A percentile compares a stretch with the other conserved stretches of the same genome.
phyloP scores from a whole-genome alignment of 2,113 vertebrate genomes.

The Halichoeres trimaculatus region DNA sequence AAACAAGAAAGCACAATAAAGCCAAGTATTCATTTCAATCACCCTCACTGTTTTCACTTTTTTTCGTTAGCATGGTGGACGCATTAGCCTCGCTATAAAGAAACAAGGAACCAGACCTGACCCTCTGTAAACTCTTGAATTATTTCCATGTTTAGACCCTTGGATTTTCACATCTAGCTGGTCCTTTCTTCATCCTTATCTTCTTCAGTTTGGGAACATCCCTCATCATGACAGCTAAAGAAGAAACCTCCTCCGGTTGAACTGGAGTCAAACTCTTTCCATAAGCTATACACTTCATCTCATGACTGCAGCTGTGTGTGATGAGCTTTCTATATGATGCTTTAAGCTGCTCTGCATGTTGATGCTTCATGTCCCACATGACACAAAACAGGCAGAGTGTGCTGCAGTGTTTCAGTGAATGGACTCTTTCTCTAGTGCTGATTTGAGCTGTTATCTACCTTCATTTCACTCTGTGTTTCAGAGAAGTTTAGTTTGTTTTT shows the following conservation, averaged over 20 bases:
- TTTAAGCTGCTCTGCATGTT: slow-evolving; percentile 9
- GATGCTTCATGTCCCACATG: slow-evolving; percentile 3
- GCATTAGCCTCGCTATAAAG: no score
- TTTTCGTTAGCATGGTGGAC: no score
- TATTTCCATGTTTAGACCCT: background rate
- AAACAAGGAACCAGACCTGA: no score
- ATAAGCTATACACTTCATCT: background rate
- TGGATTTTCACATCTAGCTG: no score
- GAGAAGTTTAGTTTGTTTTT: background rate
- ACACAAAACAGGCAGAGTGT: slow-evolving; percentile 18
- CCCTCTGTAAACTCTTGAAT: background rate
- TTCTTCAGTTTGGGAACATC: background rate
- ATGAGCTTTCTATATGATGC: background rate
- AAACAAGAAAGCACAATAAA: no score
- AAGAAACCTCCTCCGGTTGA: no score
- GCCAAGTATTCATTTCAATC: no score
- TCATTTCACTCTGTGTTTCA: no score
- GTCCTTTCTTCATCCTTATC: background rate
- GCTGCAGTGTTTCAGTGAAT: slow-evolving; percentile 16
- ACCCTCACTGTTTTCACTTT: no score
- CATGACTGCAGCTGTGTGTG: background rate
- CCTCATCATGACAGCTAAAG: background rate
- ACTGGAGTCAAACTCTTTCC: background rate
- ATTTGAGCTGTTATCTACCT: slow-evolving; percentile 13
- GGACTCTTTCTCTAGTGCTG: slow-evolving; percentile 9